These are phyloP conservation scores for Carlito syrichta DNA, from an alignment of 2,113 vertebrate species.

Conservation along the genomic window DNA sequence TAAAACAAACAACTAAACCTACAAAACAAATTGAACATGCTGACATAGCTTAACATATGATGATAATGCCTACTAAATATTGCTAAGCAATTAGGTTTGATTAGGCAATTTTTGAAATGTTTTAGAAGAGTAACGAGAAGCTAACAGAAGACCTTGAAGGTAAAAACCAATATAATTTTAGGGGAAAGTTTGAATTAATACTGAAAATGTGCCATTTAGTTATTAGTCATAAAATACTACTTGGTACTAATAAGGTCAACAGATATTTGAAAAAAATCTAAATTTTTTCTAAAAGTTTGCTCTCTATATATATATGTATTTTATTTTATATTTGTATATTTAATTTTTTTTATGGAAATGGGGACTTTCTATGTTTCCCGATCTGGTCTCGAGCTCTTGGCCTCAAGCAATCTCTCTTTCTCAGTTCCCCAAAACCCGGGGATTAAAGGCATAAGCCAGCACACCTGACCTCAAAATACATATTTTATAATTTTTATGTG, in stretches of 20 bases:
- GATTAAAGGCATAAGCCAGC: too few species aligned
- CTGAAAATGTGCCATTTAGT: not conserved
- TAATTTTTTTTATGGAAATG: too few species aligned
- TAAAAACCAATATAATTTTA: not conserved
- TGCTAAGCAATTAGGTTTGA: not conserved
- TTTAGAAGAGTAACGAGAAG: not conserved
- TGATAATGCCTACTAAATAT: not conserved
- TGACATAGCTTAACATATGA: not conserved
- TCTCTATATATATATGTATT: not conserved
- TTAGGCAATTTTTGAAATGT: not conserved
- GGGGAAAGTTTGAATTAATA: not conserved
- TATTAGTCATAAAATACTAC: not conserved
- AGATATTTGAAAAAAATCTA: not conserved
- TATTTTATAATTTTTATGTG: not conserved
- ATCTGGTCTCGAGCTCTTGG: too few species aligned
- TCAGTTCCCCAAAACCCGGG: too few species aligned
- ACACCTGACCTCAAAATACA: too few species aligned
- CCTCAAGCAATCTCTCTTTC: too few species aligned
- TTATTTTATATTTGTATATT: too few species aligned
- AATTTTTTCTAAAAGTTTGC: not conserved
- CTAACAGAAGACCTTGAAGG: not conserved
- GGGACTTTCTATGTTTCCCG: too few species aligned
- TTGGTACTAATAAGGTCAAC: not conserved
- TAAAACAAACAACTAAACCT: not conserved
- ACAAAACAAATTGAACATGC: not conserved